Base-by-base conservation (phyloP, 2,113 vertebrate species). In the Noctilio leporinus region DNA sequence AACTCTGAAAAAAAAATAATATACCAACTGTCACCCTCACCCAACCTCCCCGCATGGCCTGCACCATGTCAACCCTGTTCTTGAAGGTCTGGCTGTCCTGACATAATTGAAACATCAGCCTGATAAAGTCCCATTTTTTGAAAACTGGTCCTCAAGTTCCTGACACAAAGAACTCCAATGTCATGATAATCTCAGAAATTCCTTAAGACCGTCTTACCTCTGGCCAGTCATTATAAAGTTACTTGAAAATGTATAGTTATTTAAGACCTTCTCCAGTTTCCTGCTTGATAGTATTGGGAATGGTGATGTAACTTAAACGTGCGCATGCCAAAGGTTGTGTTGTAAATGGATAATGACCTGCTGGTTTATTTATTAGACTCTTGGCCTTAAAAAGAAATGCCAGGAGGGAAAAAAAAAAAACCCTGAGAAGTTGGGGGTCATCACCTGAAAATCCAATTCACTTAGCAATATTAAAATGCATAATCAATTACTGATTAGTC, bases 321-420 rank as follows among this genome's bases (percentile, higher is more conserved):
- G 9, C 57, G 73, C 26, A 53, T 28, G 30, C 17, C n/a, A 64
- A 64, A 87, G 43, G 49, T 40, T 77, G 4, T 47, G 14, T 7
- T 83, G 43, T 89, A 95, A 89, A 93, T n/a, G 45, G 67, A 77
- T 62, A 82, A 95, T 57, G 57, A 53, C 43, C 43, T 86, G 59
- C 35, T 57, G n/a, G 64, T 80, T 84, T 93, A 95, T 92, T 89
- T 92, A 92, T 86, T 64, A 91, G 82, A 80, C 10, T 86, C 33
- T 19, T 64, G 38, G 49, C 24, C 33, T 88, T 96, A 82, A 77
- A 95, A 86, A 90, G 67, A 87, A 94, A 92, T 49, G 80, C 78
- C 30, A 62, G 20, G 7, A 57, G 10, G 11, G 8, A 4, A 22
- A 16, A n/a, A 19, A 82, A 51, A 49, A 73, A 73, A 67, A 15